These are phyloP conservation scores for Eupithecia exiguata DNA, from an alignment of 2,888 invertebrate genomes.

Conservation along the genomic window DNA sequence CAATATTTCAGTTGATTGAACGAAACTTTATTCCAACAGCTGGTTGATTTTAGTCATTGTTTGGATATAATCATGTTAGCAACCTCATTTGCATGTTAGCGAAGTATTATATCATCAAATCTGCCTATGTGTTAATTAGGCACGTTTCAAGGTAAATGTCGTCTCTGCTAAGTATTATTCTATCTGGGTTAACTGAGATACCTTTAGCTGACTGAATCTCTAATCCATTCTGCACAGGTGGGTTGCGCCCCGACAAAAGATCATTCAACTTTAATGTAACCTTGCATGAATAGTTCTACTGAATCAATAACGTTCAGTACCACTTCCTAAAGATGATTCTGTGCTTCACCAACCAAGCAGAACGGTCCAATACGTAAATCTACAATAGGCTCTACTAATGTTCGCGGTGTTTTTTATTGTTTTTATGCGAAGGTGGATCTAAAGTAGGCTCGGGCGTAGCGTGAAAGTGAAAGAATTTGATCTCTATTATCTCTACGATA, in stretches of 20 bases:
- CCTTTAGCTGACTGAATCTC: not conserved
- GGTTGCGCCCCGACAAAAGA: constrained; percentile 11
- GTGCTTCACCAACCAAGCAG: constrained; percentile 40
- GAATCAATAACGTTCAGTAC: constrained; percentile 28
- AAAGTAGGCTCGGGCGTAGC: constrained; percentile 17
- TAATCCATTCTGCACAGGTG: not conserved
- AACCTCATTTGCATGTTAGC: constrained; percentile 9
- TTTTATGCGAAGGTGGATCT: constrained; percentile 13
- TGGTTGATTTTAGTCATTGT: not conserved
- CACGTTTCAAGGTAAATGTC: not conserved
- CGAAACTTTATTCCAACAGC: not conserved
- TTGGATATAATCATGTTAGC: not conserved
- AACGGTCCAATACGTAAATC: constrained; percentile 42
- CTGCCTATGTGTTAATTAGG: not conserved
- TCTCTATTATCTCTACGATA: constrained; percentile 18
- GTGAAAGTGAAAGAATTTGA: constrained; percentile 36
- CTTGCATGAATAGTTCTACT: constrained; percentile 26
- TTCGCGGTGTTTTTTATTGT: constrained; percentile 32
- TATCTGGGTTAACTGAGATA: not conserved
- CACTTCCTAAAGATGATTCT: constrained; percentile 40
- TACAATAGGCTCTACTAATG: constrained; percentile 36
- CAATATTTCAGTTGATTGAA: constrained; percentile 1
- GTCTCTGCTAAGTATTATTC: not conserved
- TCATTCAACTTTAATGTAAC: constrained; percentile 34
- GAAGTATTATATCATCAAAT: constrained; percentile 2